Percentiles rank a stretch among this genome's conserved stretches.
Conservation (phyloP, 2,113 vertebrate genomes). For the Oreochromis tanganicae region DNA sequence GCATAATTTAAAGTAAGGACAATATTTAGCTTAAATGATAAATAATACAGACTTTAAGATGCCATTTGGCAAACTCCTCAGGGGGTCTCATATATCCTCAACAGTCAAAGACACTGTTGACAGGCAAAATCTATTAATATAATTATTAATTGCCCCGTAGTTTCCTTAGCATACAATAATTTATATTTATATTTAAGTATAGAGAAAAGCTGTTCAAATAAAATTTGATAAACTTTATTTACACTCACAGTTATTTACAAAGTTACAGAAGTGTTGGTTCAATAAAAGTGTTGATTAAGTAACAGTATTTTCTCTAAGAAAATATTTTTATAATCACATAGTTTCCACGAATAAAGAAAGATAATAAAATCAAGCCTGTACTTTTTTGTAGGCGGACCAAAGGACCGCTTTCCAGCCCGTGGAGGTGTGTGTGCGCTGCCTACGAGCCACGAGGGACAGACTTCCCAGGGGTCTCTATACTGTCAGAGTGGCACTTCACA, state of each 20-base stretch:
- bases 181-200: background rate
- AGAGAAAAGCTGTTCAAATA: background rate
- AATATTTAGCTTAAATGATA: background rate
- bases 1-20: background rate
- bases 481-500: slow-evolving; percentile 77
- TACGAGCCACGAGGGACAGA: slow-evolving; percentile 86
- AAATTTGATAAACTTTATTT: background rate
- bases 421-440: slow-evolving; percentile 78
- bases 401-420: slow-evolving; percentile 57
- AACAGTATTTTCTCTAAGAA: background rate
- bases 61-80: background rate
- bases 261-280: background rate
- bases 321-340: background rate
- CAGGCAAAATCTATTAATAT: background rate
- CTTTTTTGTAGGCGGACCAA: slow-evolving; percentile 64
- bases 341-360: background rate
- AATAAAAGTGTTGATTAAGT: background rate
- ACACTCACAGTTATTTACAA: background rate
- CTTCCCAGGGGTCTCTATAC: slow-evolving; percentile 78
- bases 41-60: background rate
- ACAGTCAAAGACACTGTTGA: background rate
- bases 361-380: background rate
- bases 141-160: background rate
- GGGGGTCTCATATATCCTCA: background rate
- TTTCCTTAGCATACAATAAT: background rate